Conservation (phyloP, 2,113 vertebrate species). For the Pantherophis guttatus region DNA sequence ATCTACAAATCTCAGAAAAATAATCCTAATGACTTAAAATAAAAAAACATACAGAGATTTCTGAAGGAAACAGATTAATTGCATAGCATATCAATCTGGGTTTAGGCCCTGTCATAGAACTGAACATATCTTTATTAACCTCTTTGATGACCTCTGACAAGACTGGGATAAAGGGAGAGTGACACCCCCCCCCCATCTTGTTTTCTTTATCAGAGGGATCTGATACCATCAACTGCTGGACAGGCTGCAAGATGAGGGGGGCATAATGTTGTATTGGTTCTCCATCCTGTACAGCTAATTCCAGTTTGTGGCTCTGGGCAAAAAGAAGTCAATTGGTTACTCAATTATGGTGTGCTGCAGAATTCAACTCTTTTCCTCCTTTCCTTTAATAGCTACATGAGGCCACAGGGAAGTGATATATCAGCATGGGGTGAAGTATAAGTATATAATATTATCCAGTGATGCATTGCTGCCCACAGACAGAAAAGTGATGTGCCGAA, state of each 20-base stretch:
- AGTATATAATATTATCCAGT: not conserved
- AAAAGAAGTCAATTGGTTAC: not conserved
- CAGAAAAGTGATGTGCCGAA: not conserved
- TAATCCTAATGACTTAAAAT: not conserved
- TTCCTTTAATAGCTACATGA: not conserved
- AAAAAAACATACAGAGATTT: not conserved
- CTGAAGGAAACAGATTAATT: not conserved
- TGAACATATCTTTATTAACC: not conserved
- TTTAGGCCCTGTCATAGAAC: not conserved
- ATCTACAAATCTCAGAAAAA: not conserved
- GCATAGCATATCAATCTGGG: not conserved
- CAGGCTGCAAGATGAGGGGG: not conserved
- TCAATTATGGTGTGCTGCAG: not conserved
- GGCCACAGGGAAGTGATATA: not conserved
- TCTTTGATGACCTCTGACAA: not conserved
- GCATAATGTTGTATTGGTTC: not conserved
- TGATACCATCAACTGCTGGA: not conserved
- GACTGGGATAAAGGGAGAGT: not conserved
- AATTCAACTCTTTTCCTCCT: not conserved
- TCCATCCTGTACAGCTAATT: not conserved
- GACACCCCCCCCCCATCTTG: not conserved
- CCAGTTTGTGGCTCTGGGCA: not conserved
- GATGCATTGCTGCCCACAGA: not conserved
- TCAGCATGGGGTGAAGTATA: not conserved
- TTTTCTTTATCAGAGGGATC: not conserved